These are phyloP conservation scores for Galeopterus variegatus DNA, from an alignment of 2,113 vertebrate species.

Conservation along the genomic window DNA sequence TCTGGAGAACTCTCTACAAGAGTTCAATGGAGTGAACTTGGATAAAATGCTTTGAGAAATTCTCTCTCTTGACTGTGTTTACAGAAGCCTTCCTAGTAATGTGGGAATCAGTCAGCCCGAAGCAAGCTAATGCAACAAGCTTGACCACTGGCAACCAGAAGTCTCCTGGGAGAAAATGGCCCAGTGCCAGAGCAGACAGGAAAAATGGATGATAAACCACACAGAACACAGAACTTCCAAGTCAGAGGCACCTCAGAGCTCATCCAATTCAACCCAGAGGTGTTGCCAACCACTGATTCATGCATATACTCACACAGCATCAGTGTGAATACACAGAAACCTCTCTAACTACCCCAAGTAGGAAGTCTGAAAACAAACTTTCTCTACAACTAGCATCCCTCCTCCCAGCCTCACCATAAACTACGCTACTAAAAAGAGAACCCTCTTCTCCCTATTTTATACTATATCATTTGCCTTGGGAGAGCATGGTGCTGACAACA, in stretches of 20 bases:
- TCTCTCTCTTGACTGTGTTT: neutral
- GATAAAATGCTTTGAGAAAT: constrained; percentile 22
- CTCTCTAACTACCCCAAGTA: neutral
- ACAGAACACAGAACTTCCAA: neutral
- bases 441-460: neutral
- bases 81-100: neutral
- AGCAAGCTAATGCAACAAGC: neutral
- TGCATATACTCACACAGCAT: neutral
- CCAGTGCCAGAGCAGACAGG: neutral
- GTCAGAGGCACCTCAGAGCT: neutral
- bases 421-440: neutral
- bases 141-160: neutral
- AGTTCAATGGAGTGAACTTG: neutral
- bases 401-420: neutral
- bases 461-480: too few relatives aligned
- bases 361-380: neutral
- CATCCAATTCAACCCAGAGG: neutral
- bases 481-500: too few relatives aligned
- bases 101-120: neutral
- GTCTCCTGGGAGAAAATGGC: neutral
- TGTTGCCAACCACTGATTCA: neutral
- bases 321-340: neutral
- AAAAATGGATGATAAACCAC: neutral
- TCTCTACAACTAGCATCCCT: neutral
- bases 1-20: neutral